Evolutionary conservation across 1,140 invertebrate genomes (phyloP), one percentile per base, ranked within the genome.

Genomic region (Archivesica marissinica): DNA sequence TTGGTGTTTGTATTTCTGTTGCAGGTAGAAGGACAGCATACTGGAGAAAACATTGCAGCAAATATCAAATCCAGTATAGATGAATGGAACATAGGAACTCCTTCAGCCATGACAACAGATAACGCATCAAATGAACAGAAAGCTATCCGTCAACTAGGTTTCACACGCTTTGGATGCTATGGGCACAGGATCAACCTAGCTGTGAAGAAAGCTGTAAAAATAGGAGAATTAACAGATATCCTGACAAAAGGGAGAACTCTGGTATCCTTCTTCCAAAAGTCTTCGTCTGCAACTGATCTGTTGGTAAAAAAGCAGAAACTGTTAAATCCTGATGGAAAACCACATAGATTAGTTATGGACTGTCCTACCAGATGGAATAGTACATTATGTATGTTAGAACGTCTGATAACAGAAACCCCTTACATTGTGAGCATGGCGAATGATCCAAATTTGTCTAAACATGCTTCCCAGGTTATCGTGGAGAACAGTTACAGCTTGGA

Each of bases 81-180:
- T 59, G 56, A 59, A 59, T 59, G 56, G 56, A 59, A 59, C 56
- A 30, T 59, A 28, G 25, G 56, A 6, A 6, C 23, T 17, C 56
- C 56, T 59, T 59, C 56, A 59, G 56, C 56, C 13, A 59, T 59
- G 56, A 59, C 56, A 59, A 59, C 56, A 23, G 52, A 76, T 52
- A 76, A 54, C 59, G 74, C 74, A 6, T 47, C 52, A 39, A 76
- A 76, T 59, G 74, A 76, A 56, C 47, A 38, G 30, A 76, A 76
- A 44, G 74, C 47, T 56, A n/a, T 59, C 28, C 44, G 52, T 54
- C 35, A 56, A 13, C n/a, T 76, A 13, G 74, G 74, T 25, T 59
- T 54, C 11, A 54, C 47, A 4, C 44, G 74, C 25, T 76, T 59
- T 76, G 50, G 74, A n/a, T n/a, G n/a, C n/a, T n/a, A n/a, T n/a